A percentile compares a stretch with the other conserved stretches of the same genome.
These are phyloP conservation scores for Mycogona germanica DNA, from an alignment of 2,888 invertebrate species.

Conservation along the genomic window DNA sequence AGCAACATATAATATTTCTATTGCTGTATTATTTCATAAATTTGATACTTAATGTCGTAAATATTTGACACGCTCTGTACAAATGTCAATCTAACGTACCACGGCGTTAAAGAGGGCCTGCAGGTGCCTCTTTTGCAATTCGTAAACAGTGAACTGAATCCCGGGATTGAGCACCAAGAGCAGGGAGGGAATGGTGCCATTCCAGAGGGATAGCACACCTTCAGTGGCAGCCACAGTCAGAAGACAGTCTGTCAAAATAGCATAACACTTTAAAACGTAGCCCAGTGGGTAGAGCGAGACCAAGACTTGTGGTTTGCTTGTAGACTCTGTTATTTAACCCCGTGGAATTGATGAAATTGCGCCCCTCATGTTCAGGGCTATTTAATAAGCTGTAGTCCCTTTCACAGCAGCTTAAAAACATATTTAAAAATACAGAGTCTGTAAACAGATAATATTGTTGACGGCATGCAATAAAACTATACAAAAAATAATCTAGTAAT, in stretches of 20 bases:
- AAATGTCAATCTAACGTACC: slow-evolving; percentile 21
- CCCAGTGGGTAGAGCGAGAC: background rate
- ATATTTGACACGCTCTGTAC: background rate
- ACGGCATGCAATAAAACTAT: too few relatives aligned
- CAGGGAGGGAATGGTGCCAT: slow-evolving; percentile 71
- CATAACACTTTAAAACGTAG: background rate
- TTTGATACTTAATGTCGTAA: background rate
- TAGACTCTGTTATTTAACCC: too few relatives aligned
- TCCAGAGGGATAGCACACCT: slow-evolving; percentile 65
- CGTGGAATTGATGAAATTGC: too few relatives aligned
- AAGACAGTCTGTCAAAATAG: slow-evolving; percentile 49
- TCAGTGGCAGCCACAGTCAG: slow-evolving; percentile 55
- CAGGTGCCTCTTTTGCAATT: slow-evolving; percentile 56
- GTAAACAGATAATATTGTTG: too few relatives aligned
- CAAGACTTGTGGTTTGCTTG: too few relatives aligned
- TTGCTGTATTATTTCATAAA: background rate
- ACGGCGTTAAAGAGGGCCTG: slow-evolving; percentile 17
- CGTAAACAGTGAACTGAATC: slow-evolving; percentile 85
- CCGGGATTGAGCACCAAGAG: slow-evolving; percentile 79
- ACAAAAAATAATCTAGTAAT: too few relatives aligned
- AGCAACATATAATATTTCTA: too few relatives aligned
- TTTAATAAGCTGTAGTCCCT: too few relatives aligned
- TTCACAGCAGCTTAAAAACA: too few relatives aligned
- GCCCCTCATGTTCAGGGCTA: too few relatives aligned
- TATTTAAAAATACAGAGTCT: too few relatives aligned